A percentile compares a stretch with the other conserved stretches of the same genome.
Evolutionary conservation across 2,113 vertebrate species (phyloP).

Genomic region (Scortum barcoo): DNA sequence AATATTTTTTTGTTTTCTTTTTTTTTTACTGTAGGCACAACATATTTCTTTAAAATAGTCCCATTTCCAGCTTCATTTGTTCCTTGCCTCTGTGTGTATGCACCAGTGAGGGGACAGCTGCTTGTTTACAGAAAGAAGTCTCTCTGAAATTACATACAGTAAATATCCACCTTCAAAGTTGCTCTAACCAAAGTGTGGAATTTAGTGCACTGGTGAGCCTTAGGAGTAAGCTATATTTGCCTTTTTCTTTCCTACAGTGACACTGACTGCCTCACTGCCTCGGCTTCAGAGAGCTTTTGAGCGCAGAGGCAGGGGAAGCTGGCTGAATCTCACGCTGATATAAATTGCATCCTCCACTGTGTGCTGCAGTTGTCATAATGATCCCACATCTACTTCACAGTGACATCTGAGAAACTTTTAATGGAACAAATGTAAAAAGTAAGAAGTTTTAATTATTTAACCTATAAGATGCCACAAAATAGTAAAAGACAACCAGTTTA

Average conservation of each 20-base stretch:
- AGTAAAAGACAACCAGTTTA: background rate
- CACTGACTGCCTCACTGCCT: background rate
- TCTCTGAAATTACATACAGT: constrained; percentile 59
- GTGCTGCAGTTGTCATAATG: background rate
- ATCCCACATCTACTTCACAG: background rate
- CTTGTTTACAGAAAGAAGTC: constrained; percentile 21
- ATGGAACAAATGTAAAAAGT: no score
- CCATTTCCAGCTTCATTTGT: background rate
- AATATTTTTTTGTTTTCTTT: background rate
- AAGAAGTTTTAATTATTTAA: no score
- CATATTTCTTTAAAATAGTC: background rate
- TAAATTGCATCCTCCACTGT: background rate
- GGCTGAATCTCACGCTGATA: background rate
- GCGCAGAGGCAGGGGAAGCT: background rate
- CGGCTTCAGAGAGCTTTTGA: background rate
- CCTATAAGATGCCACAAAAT: background rate
- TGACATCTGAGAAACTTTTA: background rate
- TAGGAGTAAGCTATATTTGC: constrained; percentile 53
- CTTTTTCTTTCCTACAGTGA: constrained; percentile 28
- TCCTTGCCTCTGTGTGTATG: background rate
- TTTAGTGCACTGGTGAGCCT: constrained; percentile 66
- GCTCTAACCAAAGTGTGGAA: constrained; percentile 73
- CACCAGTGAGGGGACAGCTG: constrained; percentile 7
- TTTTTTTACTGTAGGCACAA: background rate
- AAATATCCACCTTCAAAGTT: constrained; percentile 72